Evolutionary conservation across 1,140 invertebrate species (phyloP).

Genomic region (Chrysomallon squamiferum): DNA sequence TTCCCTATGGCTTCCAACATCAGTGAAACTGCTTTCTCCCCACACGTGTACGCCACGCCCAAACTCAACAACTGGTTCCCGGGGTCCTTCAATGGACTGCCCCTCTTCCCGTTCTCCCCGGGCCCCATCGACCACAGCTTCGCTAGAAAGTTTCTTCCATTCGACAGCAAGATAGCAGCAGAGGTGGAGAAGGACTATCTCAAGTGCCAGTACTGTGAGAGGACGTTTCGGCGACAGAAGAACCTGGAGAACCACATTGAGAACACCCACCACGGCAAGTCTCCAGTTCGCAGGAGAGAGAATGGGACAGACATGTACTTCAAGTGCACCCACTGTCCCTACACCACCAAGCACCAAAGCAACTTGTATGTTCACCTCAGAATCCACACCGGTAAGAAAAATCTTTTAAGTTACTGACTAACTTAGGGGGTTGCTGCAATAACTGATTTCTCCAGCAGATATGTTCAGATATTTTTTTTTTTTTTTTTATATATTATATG

Average conservation of each 20-base stretch:
- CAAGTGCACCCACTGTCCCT: constrained; percentile 61
- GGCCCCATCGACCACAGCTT: constrained; percentile 42
- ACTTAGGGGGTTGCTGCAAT: no score
- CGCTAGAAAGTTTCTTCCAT: constrained; percentile 46
- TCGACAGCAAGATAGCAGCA: constrained; percentile 42
- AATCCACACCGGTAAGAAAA: constrained; percentile 55
- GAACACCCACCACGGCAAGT: constrained; percentile 57
- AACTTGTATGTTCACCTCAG: constrained; percentile 60
- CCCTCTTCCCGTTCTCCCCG: constrained; percentile 48
- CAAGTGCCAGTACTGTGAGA: constrained; percentile 59
- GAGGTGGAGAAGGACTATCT: constrained; percentile 60
- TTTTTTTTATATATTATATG: constrained; percentile 2
- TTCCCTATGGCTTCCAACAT: constrained; percentile 28
- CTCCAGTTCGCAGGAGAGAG: constrained; percentile 35
- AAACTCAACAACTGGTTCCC: constrained; percentile 39
- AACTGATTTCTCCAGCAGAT: no score
- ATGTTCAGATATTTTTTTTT: background rate
- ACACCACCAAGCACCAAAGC: constrained; percentile 62
- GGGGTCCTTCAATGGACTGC: constrained; percentile 42
- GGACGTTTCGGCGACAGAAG: constrained; percentile 57
- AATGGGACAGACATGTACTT: constrained; percentile 58
- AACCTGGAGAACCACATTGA: constrained; percentile 59
- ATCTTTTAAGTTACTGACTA: no score
- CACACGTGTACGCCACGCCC: constrained; percentile 20
- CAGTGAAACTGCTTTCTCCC: constrained; percentile 37